A percentile compares a stretch with the other conserved stretches of the same genome.
Conservation (phyloP, 2,797 vertebrate species). For the Leptodactylus fallax region DNA sequence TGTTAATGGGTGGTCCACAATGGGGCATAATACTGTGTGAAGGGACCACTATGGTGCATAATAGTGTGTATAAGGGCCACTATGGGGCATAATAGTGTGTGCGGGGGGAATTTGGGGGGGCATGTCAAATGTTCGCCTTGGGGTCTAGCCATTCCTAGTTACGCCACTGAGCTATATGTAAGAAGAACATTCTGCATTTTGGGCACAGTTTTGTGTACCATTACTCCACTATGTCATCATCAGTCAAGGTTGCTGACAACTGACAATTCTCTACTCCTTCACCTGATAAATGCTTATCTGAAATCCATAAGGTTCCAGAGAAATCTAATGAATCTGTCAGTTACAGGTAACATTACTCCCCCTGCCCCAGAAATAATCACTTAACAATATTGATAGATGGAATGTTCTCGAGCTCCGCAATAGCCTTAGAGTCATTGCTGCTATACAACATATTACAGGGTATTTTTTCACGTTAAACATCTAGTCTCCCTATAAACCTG, state of each 20-base stretch:
- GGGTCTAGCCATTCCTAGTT: no score
- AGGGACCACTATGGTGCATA: no score
- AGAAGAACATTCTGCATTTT: not conserved
- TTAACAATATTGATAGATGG: not conserved
- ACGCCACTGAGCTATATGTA: no score
- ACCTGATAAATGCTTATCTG: not conserved
- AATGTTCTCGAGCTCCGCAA: no score
- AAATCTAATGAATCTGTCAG: not conserved
- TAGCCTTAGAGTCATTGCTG: not conserved
- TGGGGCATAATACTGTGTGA: no score
- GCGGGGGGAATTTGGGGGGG: no score
- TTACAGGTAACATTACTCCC: not conserved
- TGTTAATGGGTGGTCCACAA: no score
- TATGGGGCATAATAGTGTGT: no score
- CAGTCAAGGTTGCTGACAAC: not conserved
- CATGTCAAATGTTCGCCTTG: no score
- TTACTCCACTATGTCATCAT: not conserved
- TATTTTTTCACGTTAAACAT: not conserved
- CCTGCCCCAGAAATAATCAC: not conserved
- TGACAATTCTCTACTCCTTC: not conserved
- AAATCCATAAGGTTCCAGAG: not conserved
- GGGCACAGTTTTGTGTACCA: not conserved
- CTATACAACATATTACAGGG: not conserved
- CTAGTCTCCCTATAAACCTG: not conserved
- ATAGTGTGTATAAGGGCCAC: no score